Conservation (phyloP, 2,113 vertebrate genomes). For the Pithys albifrons region DNA sequence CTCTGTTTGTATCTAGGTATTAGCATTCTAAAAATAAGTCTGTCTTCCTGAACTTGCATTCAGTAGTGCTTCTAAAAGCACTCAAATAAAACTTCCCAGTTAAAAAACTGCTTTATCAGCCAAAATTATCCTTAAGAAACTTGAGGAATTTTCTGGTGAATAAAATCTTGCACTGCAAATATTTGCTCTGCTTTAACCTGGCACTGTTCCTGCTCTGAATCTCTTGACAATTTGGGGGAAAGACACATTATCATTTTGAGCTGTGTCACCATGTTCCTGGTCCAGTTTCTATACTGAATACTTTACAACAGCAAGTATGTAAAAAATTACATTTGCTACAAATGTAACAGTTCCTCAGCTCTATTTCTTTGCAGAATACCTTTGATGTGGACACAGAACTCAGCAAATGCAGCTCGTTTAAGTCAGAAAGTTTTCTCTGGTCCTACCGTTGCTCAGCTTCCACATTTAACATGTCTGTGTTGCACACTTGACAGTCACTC, state of each 20-base stretch:
- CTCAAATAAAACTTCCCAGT: neutral
- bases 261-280: neutral
- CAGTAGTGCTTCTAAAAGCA: neutral
- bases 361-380: neutral
- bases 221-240: neutral
- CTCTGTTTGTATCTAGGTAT: neutral
- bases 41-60: neutral
- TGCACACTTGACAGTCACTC: neutral
- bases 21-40: neutral
- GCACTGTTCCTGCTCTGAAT: neutral
- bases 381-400: neutral
- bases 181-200: neutral
- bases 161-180: slow-evolving; percentile 9
- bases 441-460: neutral
- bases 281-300: neutral
- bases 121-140: neutral
- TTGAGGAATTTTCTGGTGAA: neutral
- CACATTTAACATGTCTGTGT: neutral
- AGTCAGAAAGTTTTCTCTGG: neutral
- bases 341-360: neutral
- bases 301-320: neutral
- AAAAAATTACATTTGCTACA: neutral
- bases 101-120: slow-evolving; percentile 3
- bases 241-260: neutral
- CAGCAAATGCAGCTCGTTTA: neutral